Conservation (phyloP, 1,140 invertebrate genomes). For the Manduca sexta region DNA sequence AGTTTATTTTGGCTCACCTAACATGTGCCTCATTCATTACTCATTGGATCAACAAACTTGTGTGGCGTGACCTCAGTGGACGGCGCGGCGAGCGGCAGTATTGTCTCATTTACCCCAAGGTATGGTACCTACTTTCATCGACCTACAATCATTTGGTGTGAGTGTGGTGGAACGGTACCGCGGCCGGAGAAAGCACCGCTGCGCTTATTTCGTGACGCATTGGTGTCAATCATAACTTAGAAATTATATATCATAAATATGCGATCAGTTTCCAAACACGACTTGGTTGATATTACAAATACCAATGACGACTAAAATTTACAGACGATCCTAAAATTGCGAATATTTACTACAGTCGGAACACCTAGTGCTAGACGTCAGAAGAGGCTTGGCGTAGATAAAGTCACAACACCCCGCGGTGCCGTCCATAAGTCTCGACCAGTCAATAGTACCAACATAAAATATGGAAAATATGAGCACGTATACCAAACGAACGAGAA, state of each 20-base stretch:
- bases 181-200: constrained; percentile 56
- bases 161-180: constrained; percentile 32
- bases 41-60: background rate
- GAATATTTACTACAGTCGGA: no score
- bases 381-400: no score
- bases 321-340: no score
- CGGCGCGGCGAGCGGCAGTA: background rate
- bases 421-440: background rate
- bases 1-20: background rate
- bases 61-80: background rate
- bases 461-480: background rate
- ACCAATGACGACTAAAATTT: no score
- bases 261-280: no score
- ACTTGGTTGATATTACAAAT: no score
- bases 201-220: constrained; percentile 28
- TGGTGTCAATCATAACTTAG: constrained; percentile 7
- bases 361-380: no score
- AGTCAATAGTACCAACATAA: background rate
- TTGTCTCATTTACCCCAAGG: background rate
- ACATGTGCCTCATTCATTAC: no score
- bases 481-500: background rate
- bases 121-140: constrained; percentile 34
- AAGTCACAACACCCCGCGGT: background rate
- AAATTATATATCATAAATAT: no score
- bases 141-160: constrained; percentile 38